Conservation (phyloP, 2,113 vertebrate species). For the Lophotis ruficrista region DNA sequence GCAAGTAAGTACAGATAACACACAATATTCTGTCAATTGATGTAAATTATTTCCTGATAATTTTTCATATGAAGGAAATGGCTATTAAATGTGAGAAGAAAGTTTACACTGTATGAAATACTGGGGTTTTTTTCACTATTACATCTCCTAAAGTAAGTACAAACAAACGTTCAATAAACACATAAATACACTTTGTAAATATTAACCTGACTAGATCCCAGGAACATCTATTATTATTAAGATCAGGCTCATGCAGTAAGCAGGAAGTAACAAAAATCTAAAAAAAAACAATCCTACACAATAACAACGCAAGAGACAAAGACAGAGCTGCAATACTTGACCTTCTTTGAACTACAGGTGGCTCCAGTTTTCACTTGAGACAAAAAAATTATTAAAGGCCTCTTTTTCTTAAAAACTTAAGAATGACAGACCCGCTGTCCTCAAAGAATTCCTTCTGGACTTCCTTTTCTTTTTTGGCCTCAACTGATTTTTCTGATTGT, state of each 20-base stretch:
- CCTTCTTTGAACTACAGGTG: not conserved
- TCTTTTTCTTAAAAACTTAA: not conserved
- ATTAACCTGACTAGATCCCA: not conserved
- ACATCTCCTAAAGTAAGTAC: not conserved
- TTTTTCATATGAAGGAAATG: not conserved
- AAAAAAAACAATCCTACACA: not conserved
- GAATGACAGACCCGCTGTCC: not conserved
- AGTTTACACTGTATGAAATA: not conserved
- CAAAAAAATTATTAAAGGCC: not conserved
- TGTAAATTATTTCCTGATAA: not conserved
- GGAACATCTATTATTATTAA: not conserved
- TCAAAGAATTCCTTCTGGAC: not conserved
- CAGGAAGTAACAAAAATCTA: not conserved
- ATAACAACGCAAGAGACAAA: not conserved
- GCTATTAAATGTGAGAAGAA: not conserved
- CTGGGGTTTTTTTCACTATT: accelerated
- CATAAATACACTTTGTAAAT: not conserved
- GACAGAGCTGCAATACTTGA: not conserved
- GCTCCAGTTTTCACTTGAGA: not conserved
- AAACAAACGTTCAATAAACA: not conserved
- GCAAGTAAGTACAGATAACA: not conserved
- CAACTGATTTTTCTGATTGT: not conserved
- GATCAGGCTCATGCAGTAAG: not conserved
- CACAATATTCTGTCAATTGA: not conserved
- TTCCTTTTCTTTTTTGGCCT: not conserved